phyloP scores from a whole-genome alignment of 2,888 invertebrate species.

The Odontocerum albicorne region DNA sequence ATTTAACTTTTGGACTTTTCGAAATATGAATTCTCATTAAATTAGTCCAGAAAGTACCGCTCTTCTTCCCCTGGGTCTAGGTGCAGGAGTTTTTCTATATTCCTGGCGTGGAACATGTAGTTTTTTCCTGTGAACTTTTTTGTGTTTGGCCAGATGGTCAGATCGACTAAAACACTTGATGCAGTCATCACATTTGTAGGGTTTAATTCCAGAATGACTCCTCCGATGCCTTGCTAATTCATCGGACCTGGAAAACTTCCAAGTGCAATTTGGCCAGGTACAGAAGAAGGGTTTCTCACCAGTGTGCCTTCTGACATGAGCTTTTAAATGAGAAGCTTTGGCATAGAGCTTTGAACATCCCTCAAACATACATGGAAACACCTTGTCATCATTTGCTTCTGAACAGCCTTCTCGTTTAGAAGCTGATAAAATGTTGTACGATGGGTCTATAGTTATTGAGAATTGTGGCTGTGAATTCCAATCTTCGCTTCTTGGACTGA shows the following conservation, averaged over 20 bases:
- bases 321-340: constrained; percentile 88
- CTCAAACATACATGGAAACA: constrained; percentile 69
- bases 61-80: constrained; percentile 28
- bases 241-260: constrained; percentile 94
- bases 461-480: constrained; percentile 1
- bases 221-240: constrained; percentile 90
- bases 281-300: constrained; percentile 78
- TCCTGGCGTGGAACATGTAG: constrained; percentile 19
- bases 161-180: constrained; percentile 89
- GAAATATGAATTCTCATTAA: too few species aligned
- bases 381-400: constrained; percentile 51
- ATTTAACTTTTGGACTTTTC: too few species aligned
- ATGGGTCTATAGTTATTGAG: constrained; percentile 27
- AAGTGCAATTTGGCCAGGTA: constrained; percentile 80
- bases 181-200: constrained; percentile 87
- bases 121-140: constrained; percentile 75
- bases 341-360: constrained; percentile 82
- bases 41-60: constrained; percentile 24
- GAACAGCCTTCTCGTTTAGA: background rate
- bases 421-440: constrained; percentile 1
- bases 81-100: constrained; percentile 11
- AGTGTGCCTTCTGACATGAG: constrained; percentile 82
- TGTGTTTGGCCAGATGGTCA: constrained; percentile 92
- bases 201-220: constrained; percentile 95
- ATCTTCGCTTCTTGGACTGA: background rate